A percentile compares a stretch with the other conserved stretches of the same genome.
These are phyloP conservation scores for Philopotamus ludificatus DNA, from an alignment of 1,140 invertebrate genomes.

Conservation along the genomic window DNA sequence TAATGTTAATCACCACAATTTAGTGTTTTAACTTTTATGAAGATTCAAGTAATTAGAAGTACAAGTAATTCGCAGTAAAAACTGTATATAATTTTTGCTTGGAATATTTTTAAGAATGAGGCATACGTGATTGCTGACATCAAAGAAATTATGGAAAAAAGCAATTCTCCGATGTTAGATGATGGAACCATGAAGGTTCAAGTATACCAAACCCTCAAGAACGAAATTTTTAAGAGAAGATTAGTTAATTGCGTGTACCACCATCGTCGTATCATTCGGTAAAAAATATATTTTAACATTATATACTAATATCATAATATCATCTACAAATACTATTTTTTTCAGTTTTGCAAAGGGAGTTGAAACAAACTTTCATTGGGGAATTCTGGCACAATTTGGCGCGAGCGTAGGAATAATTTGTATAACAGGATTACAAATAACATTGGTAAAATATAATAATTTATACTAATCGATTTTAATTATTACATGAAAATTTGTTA, in stretches of 20 bases:
- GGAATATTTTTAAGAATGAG: conserved; percentile 21
- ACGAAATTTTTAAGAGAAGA: no score
- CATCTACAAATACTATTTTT: no score
- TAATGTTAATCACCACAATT: no score
- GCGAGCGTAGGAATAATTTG: conserved; percentile 44
- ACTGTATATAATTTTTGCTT: no score
- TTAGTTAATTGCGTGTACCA: conserved; percentile 42
- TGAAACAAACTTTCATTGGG: conserved; percentile 42
- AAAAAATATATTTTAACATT: no score
- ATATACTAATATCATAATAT: no score
- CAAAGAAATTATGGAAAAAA: background rate
- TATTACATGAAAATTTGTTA: conserved; percentile 2
- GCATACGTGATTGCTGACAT: conserved; percentile 12
- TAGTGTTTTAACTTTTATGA: no score
- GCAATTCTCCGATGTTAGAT: background rate
- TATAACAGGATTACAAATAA: conserved; percentile 43
- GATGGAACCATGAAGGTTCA: no score
- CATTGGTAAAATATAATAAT: conserved; percentile 41
- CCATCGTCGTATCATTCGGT: conserved; percentile 42
- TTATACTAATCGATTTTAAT: conserved; percentile 25
- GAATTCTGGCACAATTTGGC: conserved; percentile 42
- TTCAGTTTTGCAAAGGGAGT: conserved; percentile 41
- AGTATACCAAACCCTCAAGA: no score
- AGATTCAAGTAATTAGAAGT: no score
- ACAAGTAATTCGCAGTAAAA: no score